Evolutionary conservation across 2,113 vertebrate genomes (phyloP), one percentile per base, ranked within the genome.

Genomic region (Pelodiscus sinensis): DNA sequence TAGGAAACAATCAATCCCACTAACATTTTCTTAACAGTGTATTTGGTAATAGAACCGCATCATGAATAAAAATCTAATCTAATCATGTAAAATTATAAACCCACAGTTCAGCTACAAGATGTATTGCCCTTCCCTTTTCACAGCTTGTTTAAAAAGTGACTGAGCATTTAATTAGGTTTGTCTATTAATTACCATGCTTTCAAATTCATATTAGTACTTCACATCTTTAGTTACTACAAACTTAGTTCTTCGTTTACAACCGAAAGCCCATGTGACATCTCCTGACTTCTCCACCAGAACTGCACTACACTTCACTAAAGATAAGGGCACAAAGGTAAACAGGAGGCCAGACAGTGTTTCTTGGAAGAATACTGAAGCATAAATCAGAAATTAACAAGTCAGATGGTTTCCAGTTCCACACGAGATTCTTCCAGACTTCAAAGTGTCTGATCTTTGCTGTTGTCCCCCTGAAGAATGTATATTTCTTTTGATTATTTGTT

Each of bases 61-160:
- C 13, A 60, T 8, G 0, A 93, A 92, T 24, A 91, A 38, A 84
- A 93, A 90, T 79, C 15, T 85, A 14, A 2, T 54, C 77, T 92
- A 85, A 85, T 91, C 92, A 86, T 6, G 31, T 73, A 95, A 94
- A 88, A 89, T 75, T 65, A 81, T 6, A 90, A 62, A 88, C 52
- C 25, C 89, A 86, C 19, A 90, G 71, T n/a, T 94, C 85, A 90
- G n/a, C 50, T 79, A 92, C 29, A 22, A 86, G n/a, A 94, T 31
- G 9, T 35, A 91, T 50, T 85, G 92, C 92, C 50, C 22, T 95
- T 92, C 71, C 56, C 38, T 88, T 91, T 92, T 89, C 77, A 79
- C 38, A 90, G 79, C 11, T 89, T 38, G 57, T 95, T 95, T 94
- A 87, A 92, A 84, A 90, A 91, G 44, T 62, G 68, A 94, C 78